These are phyloP conservation scores for Apantesis nais DNA, from an alignment of 2,888 invertebrate genomes.

Conservation along the genomic window DNA sequence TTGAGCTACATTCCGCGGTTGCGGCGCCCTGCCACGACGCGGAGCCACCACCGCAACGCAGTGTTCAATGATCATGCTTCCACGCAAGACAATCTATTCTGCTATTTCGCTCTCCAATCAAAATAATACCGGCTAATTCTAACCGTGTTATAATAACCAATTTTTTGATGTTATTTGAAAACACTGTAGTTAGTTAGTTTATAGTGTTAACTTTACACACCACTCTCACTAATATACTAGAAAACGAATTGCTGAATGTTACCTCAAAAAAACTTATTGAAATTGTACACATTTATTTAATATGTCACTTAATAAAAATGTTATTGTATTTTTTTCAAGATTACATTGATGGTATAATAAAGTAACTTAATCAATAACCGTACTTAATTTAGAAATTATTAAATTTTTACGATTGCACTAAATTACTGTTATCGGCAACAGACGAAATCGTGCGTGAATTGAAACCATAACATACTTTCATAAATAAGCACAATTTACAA, in stretches of 20 bases:
- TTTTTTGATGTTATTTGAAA: not conserved
- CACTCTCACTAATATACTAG: too few relatives aligned
- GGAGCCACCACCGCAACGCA: constrained; percentile 66
- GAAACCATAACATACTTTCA: constrained; percentile 38
- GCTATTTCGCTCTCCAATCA: constrained; percentile 43
- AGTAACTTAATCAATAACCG: constrained; percentile 8
- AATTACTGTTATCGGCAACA: constrained; percentile 34
- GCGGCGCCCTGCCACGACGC: constrained; percentile 62
- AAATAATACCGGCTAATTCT: constrained; percentile 26
- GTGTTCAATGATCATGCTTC: constrained; percentile 45
- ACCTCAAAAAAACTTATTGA: not conserved
- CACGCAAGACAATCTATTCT: constrained; percentile 47
- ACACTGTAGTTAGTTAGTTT: too few relatives aligned
- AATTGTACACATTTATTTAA: not conserved
- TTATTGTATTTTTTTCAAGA: not conserved
- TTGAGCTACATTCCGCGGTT: constrained; percentile 83
- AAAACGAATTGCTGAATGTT: not conserved
- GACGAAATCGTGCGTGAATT: constrained; percentile 41
- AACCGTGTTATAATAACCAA: constrained; percentile 13
- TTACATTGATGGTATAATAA: not conserved
- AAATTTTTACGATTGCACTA: constrained; percentile 28
- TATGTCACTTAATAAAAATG: not conserved
- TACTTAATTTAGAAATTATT: constrained; percentile 20
- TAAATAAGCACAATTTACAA: constrained; percentile 41
- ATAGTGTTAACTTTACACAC: too few relatives aligned